Conservation (phyloP, 2,888 invertebrate species). For the Hyalella azteca region DNA sequence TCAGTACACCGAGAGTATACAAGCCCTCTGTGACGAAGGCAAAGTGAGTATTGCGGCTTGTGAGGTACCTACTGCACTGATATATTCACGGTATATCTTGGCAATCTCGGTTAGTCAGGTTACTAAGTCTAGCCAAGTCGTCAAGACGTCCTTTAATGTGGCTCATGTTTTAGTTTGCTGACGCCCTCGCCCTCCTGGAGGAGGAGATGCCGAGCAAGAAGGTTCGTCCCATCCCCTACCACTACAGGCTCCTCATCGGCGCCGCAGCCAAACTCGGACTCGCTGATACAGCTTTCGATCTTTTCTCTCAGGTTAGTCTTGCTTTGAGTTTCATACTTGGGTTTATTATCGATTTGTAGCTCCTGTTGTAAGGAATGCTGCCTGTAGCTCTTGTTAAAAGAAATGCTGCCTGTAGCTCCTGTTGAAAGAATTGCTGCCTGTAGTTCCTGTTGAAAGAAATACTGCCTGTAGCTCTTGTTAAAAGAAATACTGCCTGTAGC, state of each 20-base stretch:
- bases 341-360: not conserved
- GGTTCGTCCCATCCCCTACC: not conserved
- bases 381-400: too few relatives aligned
- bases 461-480: too few relatives aligned
- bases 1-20: not conserved
- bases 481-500: too few relatives aligned
- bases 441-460: too few relatives aligned
- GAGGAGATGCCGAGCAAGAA: not conserved
- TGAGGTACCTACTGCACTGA: too few relatives aligned
- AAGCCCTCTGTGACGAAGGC: not conserved
- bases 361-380: not conserved
- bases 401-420: too few relatives aligned
- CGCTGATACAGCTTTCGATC: not conserved
- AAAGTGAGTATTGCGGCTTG: not conserved
- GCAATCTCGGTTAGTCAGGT: too few relatives aligned
- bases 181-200: not conserved
- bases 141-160: too few relatives aligned
- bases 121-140: too few relatives aligned
- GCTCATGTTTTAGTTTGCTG: too few relatives aligned
- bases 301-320: not conserved
- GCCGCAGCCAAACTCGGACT: not conserved
- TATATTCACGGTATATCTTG: too few relatives aligned
- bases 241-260: slow-evolving; percentile 21
- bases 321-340: not conserved
- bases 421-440: too few relatives aligned